Percentiles rank a stretch among this genome's conserved stretches.
Evolutionary conservation across 2,888 invertebrate species (phyloP).

Genomic region (Heliconius cydno): DNA sequence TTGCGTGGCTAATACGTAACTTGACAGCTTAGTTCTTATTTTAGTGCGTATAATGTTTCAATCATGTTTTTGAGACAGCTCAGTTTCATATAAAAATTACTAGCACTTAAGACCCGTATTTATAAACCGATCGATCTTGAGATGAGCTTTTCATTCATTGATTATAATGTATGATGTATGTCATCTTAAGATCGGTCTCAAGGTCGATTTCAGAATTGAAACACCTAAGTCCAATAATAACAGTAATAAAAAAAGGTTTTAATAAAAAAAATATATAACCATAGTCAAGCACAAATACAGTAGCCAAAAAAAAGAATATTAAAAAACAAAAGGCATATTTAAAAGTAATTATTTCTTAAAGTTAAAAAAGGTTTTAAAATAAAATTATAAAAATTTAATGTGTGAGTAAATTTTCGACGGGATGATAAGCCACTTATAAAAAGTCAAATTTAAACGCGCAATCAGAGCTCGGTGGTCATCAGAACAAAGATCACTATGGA

Average conservation of each 20-base stretch:
- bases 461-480: constrained; percentile 70
- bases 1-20: constrained; percentile 2
- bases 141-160: no score
- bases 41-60: not conserved
- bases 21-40: not conserved
- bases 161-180: no score
- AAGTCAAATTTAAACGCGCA: constrained; percentile 76
- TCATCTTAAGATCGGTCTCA: no score
- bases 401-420: constrained; percentile 65
- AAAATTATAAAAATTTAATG: constrained; percentile 57
- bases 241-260: not conserved
- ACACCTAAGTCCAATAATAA: no score
- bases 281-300: not conserved
- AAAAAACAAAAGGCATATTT: constrained; percentile 17
- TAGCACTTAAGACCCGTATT: not conserved
- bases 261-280: not conserved
- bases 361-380: constrained; percentile 47
- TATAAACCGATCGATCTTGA: no score
- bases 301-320: not conserved
- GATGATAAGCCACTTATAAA: constrained; percentile 74
- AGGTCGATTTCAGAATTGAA: no score
- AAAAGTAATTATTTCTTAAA: constrained; percentile 34
- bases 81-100: not conserved
- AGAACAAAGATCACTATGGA: constrained; percentile 34
- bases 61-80: not conserved